Evolutionary conservation across 2,113 vertebrate species (phyloP).

Genomic region (Leuciscus idus): DNA sequence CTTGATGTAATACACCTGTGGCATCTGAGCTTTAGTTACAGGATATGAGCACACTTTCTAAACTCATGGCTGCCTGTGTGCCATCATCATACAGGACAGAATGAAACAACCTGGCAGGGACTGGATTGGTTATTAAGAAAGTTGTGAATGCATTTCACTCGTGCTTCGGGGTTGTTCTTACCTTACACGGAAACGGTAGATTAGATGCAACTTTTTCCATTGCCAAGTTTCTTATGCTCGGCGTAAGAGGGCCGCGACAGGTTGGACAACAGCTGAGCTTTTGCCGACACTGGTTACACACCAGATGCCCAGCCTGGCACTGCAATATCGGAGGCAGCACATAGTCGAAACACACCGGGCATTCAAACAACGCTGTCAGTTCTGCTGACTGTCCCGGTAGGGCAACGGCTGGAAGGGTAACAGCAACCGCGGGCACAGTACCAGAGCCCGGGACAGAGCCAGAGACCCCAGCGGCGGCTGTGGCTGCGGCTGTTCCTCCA

Average conservation of each 20-base stretch:
- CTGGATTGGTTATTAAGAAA: background rate
- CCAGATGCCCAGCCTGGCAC: constrained; percentile 80
- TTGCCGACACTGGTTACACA: constrained; percentile 79
- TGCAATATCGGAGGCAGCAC: constrained; percentile 81
- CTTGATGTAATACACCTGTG: constrained; percentile 19
- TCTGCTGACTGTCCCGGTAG: constrained; percentile 71
- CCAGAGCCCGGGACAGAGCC: constrained; percentile 66
- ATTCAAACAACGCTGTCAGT: constrained; percentile 79
- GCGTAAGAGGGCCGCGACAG: constrained; percentile 77
- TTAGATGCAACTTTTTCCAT: constrained; percentile 83
- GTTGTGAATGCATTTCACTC: background rate
- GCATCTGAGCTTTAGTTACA: constrained; percentile 10
- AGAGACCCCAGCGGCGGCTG: constrained; percentile 59
- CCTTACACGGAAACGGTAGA: constrained; percentile 81
- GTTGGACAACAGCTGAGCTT: constrained; percentile 82
- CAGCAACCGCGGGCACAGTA: constrained; percentile 54
- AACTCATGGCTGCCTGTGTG: background rate
- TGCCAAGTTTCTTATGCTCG: constrained; percentile 80
- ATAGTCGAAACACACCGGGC: constrained; percentile 81
- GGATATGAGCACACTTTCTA: background rate
- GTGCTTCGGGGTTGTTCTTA: constrained; percentile 51
- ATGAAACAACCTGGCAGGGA: background rate
- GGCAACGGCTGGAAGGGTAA: constrained; percentile 47
- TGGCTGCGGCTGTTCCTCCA: constrained; percentile 62
- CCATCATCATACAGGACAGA: constrained; percentile 18